Evolutionary conservation across 2,888 invertebrate species (phyloP).

Genomic region (Pyralis farinalis): DNA sequence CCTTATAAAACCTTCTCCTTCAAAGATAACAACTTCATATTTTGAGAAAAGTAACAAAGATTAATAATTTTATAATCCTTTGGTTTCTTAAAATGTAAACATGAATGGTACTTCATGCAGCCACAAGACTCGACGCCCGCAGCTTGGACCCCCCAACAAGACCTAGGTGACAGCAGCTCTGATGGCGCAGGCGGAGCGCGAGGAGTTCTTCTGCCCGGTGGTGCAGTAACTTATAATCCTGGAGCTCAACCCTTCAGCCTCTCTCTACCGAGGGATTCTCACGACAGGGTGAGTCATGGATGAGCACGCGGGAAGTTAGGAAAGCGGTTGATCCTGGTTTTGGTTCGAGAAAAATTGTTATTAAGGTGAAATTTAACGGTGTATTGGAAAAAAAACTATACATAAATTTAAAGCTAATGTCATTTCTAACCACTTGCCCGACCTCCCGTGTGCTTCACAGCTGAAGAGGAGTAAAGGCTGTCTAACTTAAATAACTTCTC

Average conservation of each 20-base stretch:
- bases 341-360: not conserved
- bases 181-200: slow-evolving; percentile 52
- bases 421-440: slow-evolving; percentile 46
- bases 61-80: no score
- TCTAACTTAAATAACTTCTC: no score
- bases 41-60: no score
- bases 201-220: slow-evolving; percentile 5
- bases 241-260: slow-evolving; percentile 86
- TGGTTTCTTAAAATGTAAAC: no score
- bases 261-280: slow-evolving; percentile 85
- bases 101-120: no score
- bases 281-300: slow-evolving; percentile 53
- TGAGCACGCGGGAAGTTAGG: slow-evolving; percentile 54
- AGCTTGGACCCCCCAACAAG: slow-evolving; percentile 93
- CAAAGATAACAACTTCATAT: no score
- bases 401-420: no score
- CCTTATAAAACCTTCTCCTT: no score
- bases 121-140: slow-evolving; percentile 35
- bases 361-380: not conserved
- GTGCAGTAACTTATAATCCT: slow-evolving; percentile 55
- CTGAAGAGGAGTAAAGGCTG: slow-evolving; percentile 70
- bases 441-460: slow-evolving; percentile 51
- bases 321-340: slow-evolving; percentile 18
- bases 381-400: slow-evolving; percentile 45
- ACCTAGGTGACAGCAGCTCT: slow-evolving; percentile 85